phyloP scores from a whole-genome alignment of 2,797 vertebrate species.

The Varecia variegata region DNA sequence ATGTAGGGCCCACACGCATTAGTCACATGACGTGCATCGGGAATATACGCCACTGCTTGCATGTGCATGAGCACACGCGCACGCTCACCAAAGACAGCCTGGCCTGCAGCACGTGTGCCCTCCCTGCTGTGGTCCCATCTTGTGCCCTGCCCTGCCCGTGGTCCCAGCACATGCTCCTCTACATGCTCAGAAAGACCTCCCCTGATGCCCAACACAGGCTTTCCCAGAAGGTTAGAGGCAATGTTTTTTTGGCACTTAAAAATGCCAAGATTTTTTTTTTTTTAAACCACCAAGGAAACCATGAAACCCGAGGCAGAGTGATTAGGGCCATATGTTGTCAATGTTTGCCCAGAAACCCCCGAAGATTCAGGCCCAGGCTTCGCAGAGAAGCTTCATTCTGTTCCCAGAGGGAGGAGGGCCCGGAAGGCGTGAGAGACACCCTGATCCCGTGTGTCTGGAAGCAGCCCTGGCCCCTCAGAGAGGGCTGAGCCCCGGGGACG shows the following conservation, averaged over 20 bases:
- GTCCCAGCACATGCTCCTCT: no score
- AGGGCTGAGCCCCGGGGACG: not conserved
- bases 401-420: not conserved
- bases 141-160: not conserved
- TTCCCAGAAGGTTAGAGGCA: not conserved
- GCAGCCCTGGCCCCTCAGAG: not conserved
- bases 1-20: not conserved
- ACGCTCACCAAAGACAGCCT: not conserved
- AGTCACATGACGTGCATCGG: not conserved
- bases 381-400: not conserved
- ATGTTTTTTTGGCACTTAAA: not conserved
- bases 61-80: not conserved
- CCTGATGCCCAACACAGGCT: not conserved
- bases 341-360: not conserved
- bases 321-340: not conserved
- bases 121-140: not conserved
- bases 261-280: not conserved
- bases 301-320: not conserved
- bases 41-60: not conserved
- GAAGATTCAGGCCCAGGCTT: not conserved
- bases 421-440: not conserved
- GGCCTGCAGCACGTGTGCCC: not conserved
- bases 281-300: not conserved
- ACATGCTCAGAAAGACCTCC: not conserved
- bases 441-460: not conserved